Evolutionary conservation across 2,888 invertebrate genomes (phyloP), one percentile per base, ranked within the genome.

Genomic region (Acanthosepion lycidas): DNA sequence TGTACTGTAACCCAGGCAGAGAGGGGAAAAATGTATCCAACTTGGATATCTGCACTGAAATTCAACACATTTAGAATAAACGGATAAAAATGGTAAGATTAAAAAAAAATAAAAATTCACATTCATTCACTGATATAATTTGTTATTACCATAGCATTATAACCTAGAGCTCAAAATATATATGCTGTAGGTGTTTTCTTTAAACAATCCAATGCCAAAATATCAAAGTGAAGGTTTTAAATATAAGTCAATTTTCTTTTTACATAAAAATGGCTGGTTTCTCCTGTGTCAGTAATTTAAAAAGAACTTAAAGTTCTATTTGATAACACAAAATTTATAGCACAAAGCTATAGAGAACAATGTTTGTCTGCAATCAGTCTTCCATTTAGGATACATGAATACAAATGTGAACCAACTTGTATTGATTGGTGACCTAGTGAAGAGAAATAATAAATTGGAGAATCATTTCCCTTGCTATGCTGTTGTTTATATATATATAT

Each of bases 181-280:
- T 78, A 78, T 78, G n/a, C 18, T 78, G 15, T 78, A 33, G 78
- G 78, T 78, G 78, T n/a, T 78, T 78, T n/a, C 28, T n/a, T n/a
- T n/a, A 33, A 78, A 78, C n/a, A 78, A n/a, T 78, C n/a, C 78
- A 78, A 78, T 78, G 78, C n/a, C n/a, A 78, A 78, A 33, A 78
- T 78, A 78, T 78, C 15, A n/a, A 78, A 78, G 78, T 78, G 78
- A 78, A 78, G n/a, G 78, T 78, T 78, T 78, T n/a, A 78, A 78
- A 78, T 78, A 78, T 78, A 78, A 78, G 78, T 78, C 78, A 78
- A 78, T 78, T 78, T 78, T 33, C n/a, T 78, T 78, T 78, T 78
- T 78, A 78, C 15, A 78, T n/a, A 78, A 78, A 28, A n/a, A n/a
- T 78, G 78, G 78, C 78, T 78, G 9, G 78, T 18, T 78, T 78